Base-by-base conservation (phyloP, 2,888 invertebrate genomes). In the Brachynemurus nebulosus region DNA sequence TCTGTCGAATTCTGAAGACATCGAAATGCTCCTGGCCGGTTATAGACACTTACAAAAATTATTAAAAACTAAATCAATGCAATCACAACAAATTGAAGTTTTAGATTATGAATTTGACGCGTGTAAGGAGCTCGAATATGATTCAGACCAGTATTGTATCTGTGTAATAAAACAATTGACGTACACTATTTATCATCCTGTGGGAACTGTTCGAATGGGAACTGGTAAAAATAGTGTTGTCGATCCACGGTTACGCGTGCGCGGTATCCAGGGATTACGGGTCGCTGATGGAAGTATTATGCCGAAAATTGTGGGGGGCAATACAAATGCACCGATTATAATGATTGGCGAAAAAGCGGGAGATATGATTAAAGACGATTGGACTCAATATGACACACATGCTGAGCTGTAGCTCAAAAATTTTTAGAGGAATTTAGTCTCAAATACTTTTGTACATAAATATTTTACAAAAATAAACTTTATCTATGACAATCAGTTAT, bases 131-230 rank as follows among this genome's bases (percentile, higher is more conserved):
- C 51, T 59, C 33, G 48, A 51, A n/a, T 59, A 58, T 43, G 53
- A 58, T 34, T 57, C 63, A 2, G 63, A 69, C 36, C 57, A 57
- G 0, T 78, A 74, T 56, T 73, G 75, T 71, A 61, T 63, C 48
- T 79, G 79, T 54, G 67, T 72, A 33, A 66, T 72, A 4, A 63
- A 66, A n/a, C 64, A 72, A 48, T 65, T 73, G 59, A 67, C 66
- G 8, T 62, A 68, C 1, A 71, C 74, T 1, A 57, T 72, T 20
- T 82, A 78, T 59, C 83, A 85, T 57, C 76, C 79, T 1, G 74
- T 74, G 1, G 78, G 83, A 38, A 80, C 79, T 1, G 73, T 72
- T 40, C 77, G 76, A 60, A 84, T 84, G 80, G 82, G 79, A 1
- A 59, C 63, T 1, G 47, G 50, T 1, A 44, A 49, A 0, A 70